These are phyloP conservation scores for Desoria tigrina DNA, from an alignment of 2,888 invertebrate species.

Conservation along the genomic window DNA sequence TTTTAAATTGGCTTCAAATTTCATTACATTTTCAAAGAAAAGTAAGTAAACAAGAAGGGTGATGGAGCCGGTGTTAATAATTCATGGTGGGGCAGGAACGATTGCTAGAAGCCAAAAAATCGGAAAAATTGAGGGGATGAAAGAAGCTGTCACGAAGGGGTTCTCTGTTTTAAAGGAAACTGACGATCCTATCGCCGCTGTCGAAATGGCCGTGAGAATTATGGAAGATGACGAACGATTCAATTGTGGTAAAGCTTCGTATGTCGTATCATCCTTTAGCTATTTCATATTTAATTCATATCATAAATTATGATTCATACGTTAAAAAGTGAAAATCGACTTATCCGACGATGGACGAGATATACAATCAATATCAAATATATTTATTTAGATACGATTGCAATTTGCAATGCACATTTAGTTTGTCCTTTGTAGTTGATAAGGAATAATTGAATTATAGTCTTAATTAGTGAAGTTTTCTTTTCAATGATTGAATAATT, in stretches of 20 bases:
- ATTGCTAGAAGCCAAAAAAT: slow-evolving; percentile 67
- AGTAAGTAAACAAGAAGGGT: no score
- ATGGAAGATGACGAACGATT: slow-evolving; percentile 79
- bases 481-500: no score
- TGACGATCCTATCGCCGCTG: slow-evolving; percentile 68
- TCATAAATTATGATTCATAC: not conserved
- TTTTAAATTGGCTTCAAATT: no score
- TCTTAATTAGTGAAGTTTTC: no score
- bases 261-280: not conserved
- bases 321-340: no score
- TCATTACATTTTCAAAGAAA: no score
- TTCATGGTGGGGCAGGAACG: slow-evolving; percentile 81
- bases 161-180: slow-evolving; percentile 63
- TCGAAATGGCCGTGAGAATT: slow-evolving; percentile 73
- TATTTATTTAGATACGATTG: no score
- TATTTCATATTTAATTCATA: not conserved
- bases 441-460: no score
- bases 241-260: slow-evolving; percentile 80
- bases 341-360: no score
- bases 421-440: no score
- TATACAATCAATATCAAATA: no score
- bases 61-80: slow-evolving; percentile 70
- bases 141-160: slow-evolving; percentile 60
- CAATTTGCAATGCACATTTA: no score
- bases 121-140: slow-evolving; percentile 65